phyloP scores from a whole-genome alignment of 2,113 vertebrate genomes.

The Upupa epops region DNA sequence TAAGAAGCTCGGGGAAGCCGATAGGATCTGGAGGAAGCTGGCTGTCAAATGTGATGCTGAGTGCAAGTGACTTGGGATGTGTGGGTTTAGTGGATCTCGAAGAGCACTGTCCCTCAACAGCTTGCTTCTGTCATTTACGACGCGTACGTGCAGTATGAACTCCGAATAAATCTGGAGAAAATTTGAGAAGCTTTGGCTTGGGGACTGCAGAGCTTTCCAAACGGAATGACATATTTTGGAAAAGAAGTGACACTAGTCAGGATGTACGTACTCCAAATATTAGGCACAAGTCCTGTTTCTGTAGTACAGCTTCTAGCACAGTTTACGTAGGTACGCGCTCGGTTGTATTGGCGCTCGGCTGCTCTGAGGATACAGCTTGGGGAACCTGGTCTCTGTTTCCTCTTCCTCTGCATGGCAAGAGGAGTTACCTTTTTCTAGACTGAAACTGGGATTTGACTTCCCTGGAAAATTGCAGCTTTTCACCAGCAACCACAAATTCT shows the following conservation, averaged over 20 bases:
- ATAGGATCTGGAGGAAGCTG: neutral
- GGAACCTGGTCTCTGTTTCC: neutral
- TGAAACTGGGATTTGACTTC: neutral
- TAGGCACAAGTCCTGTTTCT: neutral
- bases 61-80: accelerated
- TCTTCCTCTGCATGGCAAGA: neutral
- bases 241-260: neutral
- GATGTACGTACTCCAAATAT: neutral
- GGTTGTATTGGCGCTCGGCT: neutral
- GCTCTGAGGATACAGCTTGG: neutral
- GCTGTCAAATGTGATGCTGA: neutral
- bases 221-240: neutral
- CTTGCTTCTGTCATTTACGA: neutral
- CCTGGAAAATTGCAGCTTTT: neutral
- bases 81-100: neutral
- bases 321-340: neutral
- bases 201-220: neutral
- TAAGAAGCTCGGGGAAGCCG: neutral
- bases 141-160: accelerated
- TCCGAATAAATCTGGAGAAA: neutral
- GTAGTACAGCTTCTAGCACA: neutral
- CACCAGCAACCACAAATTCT: neutral
- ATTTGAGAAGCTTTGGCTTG: neutral
- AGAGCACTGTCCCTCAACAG: neutral
- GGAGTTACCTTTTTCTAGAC: neutral